Evolutionary conservation across 2,113 vertebrate species (phyloP), one percentile per base, ranked within the genome.

Genomic region (Myxocyprinus asiaticus): DNA sequence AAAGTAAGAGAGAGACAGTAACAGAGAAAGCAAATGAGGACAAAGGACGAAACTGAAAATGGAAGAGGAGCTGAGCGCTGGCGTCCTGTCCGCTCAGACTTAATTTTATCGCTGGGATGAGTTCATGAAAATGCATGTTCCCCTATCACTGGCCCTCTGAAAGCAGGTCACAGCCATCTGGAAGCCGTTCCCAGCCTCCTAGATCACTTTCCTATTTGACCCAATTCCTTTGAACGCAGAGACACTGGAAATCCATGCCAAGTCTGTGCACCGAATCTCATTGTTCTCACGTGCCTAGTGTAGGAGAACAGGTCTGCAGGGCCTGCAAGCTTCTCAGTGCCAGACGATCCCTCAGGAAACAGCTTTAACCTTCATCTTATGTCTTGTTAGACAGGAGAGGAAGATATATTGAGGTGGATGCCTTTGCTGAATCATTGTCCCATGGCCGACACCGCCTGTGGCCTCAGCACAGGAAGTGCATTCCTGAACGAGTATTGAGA

Each of bases 141-240:
- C 81, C 85, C 78, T 70, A 84, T 81, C 42, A 66, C 62, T 80
- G 82, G 75, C 84, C 76, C 59, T 74, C 77, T 85, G 87, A 90
- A 92, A 91, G 82, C 82, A 65, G 83, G 90, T 91, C 86, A 55
- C 78, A 76, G 81, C 81, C 90, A 90, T 91, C 89, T 92, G 92
- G 90, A 83, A 90, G 22, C 88, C 80, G 83, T 92, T 90, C 87
- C 69, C 86, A 83, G 84, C 84, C 81, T 68, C 79, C 66, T 77
- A 84, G 83, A 85, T 86, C 83, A 85, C 81, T 88, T 86, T 74
- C 55, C 85, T 76, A 77, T 79, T 84, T 90, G 88, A 91, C 90
- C 87, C 89, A 88, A 81, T 89, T 90, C 90, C 83, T 78, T 90
- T 64, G 80, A 85, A 76, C 69, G 72, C 79, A 77, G 17, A 77